Evolutionary conservation across 2,113 vertebrate genomes (phyloP), one percentile per base, ranked within the genome.

Genomic region (Etheostoma cragini): DNA sequence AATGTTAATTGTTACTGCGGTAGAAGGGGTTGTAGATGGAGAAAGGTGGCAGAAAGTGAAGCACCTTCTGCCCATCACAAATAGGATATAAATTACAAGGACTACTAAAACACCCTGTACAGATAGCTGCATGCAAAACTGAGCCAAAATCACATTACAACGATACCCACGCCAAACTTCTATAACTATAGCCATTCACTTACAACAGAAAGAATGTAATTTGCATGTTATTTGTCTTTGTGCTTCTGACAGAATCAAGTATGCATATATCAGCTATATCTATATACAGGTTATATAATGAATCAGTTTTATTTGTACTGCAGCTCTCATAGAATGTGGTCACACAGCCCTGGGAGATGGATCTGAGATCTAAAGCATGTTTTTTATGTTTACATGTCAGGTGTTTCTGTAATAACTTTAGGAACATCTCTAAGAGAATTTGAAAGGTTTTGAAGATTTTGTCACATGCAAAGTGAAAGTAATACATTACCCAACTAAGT

Each of bases 41-140:
- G 1, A 53, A 42, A 70, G 14, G 45, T 45, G 33, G 61, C 68
- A 65, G 72, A 35, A 24, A 62, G 60, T 3, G 45, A 85, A 6
- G 66, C 30, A 12, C 24, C 35, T 54, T 50, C 60, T 68, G 60
- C 67, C 67, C 61, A 24, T 46, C 54, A 21, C 75, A 83, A 61
- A 80, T 60, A 75, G 35, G 22, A 82, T 81, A 72, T 72, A 64
- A 91, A 87, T 83, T 79, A 77, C 81, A 76, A 89, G 78, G 76
- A 80, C 64, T 30, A 13, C 35, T 24, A 24, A 81, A 80, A 21
- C 61, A 45, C 38, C 35, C 65, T 58, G 71, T 52, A n/a, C 45
- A 68, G 33, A 54, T 33, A 78, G 80, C 71, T 35, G 60, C 47
- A 8, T 14, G 56, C 65, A 70, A 85, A 63, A 63, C 4, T 24